Percentiles rank a stretch among this genome's conserved stretches.
phyloP scores from a whole-genome alignment of 2,888 invertebrate species.

The Tetragonisca angustula region DNA sequence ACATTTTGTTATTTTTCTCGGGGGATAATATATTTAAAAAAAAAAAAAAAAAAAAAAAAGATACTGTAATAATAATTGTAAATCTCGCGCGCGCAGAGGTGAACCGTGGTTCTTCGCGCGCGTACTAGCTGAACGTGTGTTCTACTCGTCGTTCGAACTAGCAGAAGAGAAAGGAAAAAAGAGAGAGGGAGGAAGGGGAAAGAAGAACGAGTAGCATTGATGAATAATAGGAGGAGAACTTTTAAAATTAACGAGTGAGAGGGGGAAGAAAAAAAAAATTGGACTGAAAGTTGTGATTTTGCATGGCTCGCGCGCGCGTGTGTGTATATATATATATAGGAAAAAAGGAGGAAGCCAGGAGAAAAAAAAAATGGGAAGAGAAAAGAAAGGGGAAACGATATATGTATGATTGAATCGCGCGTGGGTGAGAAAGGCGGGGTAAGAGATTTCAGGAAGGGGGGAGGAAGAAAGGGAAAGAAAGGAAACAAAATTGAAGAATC shows the following conservation, averaged over 20 bases:
- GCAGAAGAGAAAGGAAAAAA: conserved; percentile 15
- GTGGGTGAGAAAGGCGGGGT: conserved; percentile 36
- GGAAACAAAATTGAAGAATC: conserved; percentile 22
- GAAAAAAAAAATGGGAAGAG: background rate
- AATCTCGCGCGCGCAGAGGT: conserved; percentile 64
- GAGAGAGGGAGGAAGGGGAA: background rate
- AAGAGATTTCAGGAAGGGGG: conserved; percentile 18
- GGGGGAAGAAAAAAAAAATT: conserved; percentile 32
- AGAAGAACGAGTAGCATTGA: background rate
- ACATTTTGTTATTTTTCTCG: conserved; percentile 80
- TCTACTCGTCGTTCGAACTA: conserved; percentile 71
- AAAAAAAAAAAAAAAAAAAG: conserved; percentile 68
- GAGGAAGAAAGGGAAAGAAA: background rate
- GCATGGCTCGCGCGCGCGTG: conserved; percentile 49
- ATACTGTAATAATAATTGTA: conserved; percentile 73
- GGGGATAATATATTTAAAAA: conserved; percentile 70
- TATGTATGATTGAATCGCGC: conserved; percentile 35
- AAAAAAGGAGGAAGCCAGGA: conserved; percentile 4
- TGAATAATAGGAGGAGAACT: background rate
- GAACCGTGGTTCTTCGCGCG: conserved; percentile 55
- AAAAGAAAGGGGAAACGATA: conserved; percentile 34
- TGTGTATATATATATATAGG: conserved; percentile 28
- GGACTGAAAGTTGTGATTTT: conserved; percentile 78
- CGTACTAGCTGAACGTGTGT: conserved; percentile 72
- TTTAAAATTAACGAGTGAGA: background rate